Percentiles rank a stretch among this genome's conserved stretches.
Evolutionary conservation across 2,797 vertebrate species (phyloP).

Genomic region (Bryconaethiops microstoma): DNA sequence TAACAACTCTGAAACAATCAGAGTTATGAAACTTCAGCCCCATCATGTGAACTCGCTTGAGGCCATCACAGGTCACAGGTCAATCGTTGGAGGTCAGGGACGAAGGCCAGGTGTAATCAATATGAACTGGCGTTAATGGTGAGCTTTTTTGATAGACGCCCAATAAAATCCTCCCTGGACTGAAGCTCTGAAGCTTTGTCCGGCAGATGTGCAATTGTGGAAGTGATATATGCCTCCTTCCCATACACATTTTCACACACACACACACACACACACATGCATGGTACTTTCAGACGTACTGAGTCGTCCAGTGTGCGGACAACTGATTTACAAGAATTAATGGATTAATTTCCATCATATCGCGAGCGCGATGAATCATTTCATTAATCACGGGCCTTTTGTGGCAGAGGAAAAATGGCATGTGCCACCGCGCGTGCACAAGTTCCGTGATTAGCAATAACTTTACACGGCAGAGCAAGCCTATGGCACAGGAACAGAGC

Average conservation of each 20-base stretch:
- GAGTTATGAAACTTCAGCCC: neutral
- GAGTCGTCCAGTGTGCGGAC: slow-evolving; percentile 41
- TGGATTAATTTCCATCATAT: slow-evolving; percentile 77
- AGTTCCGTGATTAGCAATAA: slow-evolving; percentile 52
- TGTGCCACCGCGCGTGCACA: slow-evolving; percentile 42
- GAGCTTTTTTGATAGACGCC: neutral
- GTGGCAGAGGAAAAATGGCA: slow-evolving; percentile 40
- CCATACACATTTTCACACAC: neutral
- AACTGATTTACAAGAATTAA: slow-evolving; percentile 71
- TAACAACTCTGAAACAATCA: neutral
- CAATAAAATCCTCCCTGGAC: neutral
- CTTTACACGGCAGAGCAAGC: slow-evolving; percentile 39
- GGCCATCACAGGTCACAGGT: slow-evolving; percentile 8
- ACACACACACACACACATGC: neutral
- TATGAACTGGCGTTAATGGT: no score
- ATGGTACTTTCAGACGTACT: slow-evolving; percentile 29
- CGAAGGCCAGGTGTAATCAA: neutral
- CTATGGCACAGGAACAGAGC: slow-evolving; percentile 20
- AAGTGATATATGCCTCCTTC: slow-evolving; percentile 37
- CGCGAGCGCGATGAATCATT: slow-evolving; percentile 74
- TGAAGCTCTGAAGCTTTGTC: slow-evolving; percentile 4
- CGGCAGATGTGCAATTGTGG: slow-evolving; percentile 19
- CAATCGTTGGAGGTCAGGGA: neutral
- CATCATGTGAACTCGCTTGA: neutral
- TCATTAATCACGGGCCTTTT: slow-evolving; percentile 73